Base-by-base conservation (phyloP, 2,797 vertebrate genomes). In the Xenentodon cancila region DNA sequence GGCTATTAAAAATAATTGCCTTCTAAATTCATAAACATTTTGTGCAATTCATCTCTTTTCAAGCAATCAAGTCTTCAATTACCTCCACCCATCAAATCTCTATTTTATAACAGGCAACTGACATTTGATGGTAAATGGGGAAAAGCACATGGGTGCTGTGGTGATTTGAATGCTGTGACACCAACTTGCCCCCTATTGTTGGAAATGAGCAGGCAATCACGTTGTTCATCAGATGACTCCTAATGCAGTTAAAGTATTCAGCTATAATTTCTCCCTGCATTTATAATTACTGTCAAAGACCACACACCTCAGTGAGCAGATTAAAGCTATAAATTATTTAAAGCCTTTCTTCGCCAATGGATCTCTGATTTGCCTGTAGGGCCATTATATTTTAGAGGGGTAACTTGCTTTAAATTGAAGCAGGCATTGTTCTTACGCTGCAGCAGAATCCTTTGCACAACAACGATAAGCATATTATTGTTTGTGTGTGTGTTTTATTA, bases 291-390 rank as follows among this genome's bases (percentile, higher is more conserved):
- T 97, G 97, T 97, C 97, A 97, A 95, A 96, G 97, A 95, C 96
- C 95, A 95, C 96, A 99, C 97, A 99, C 97, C 97, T 99, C 97
- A 95, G 94, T 96, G 97, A 98, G 95, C 97, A 98, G 97, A 99
- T 99, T 99, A 98, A 98, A 97, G 96, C 95, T 94, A 97, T 99
- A 97, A 98, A 99, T 98, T 97, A 99, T 98, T 98, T 96, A 99
- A 96, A 64, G 96, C 94, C 92, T 93, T 92, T 95, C 95, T 95
- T 94, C 93, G 86, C 94, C 94, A 91, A 95, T 84, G 95, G 94
- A 94, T 95, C 94, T 92, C 94, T 95, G 95, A 95, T 97, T 96
- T 93, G 95, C 95, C 95, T 96, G 95, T 93, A 91, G 95, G 90
- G 95, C 93, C 94, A 92, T 96, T 96, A 96, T 95, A 95, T 95